A percentile compares a stretch with the other conserved stretches of the same genome.
Evolutionary conservation across 2,113 vertebrate genomes (phyloP).

Genomic region (Hypocryptadius cinnamomeus): DNA sequence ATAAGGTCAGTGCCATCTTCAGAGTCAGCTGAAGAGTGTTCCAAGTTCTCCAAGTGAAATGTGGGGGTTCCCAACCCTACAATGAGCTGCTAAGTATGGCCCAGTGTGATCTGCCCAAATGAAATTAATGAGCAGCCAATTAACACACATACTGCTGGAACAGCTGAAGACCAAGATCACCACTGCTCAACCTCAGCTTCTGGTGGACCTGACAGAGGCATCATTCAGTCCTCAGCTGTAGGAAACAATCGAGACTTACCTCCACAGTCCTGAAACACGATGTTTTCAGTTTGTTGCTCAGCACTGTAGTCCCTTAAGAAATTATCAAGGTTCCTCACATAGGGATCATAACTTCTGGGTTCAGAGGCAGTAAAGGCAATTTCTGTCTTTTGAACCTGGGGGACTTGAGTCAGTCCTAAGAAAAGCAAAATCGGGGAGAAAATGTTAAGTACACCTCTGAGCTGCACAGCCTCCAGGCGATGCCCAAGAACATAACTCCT

Average conservation of each 20-base stretch:
- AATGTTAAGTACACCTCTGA: not conserved
- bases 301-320: conserved; percentile 72
- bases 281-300: conserved; percentile 11
- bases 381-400: conserved; percentile 79
- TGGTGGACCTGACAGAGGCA: not conserved
- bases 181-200: not conserved
- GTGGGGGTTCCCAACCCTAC: not conserved
- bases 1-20: not conserved
- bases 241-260: conserved; percentile 54
- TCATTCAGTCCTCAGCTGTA: not conserved
- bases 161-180: not conserved
- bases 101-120: not conserved
- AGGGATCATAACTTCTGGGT: not conserved
- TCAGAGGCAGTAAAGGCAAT: conserved; percentile 69
- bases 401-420: conserved; percentile 72
- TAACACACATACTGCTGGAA: not conserved
- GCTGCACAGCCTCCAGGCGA: not conserved
- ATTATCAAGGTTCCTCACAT: conserved; percentile 33
- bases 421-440: not conserved
- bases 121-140: not conserved
- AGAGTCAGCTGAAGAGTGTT: not conserved
- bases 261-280: conserved; percentile 76
- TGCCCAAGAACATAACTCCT: not conserved
- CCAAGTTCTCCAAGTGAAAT: not conserved
- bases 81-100: not conserved